These are phyloP conservation scores for Petaurus breviceps DNA, from an alignment of 2,113 vertebrate genomes.

Conservation along the genomic window DNA sequence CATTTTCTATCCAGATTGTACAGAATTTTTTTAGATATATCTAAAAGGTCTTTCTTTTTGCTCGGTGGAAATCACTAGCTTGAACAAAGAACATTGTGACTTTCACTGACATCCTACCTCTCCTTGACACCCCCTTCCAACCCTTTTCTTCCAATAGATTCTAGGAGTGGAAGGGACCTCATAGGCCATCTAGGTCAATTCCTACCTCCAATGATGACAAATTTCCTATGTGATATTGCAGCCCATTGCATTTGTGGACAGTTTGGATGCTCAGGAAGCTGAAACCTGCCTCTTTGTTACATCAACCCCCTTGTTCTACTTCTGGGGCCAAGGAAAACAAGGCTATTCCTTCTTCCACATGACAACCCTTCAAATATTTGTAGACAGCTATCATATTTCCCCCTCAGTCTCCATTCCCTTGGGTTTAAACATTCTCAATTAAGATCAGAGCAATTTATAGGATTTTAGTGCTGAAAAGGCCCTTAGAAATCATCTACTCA, in stretches of 20 bases:
- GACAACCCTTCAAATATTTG: not conserved
- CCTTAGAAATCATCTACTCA: not conserved
- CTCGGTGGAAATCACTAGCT: no score
- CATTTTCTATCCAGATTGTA: no score
- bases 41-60: no score
- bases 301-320: not conserved
- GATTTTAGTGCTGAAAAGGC: not conserved
- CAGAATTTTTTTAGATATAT: no score
- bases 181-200: not conserved
- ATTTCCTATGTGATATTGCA: not conserved
- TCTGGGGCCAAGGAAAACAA: not conserved
- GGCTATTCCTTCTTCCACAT: not conserved
- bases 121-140: no score
- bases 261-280: not conserved
- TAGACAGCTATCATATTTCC: not conserved
- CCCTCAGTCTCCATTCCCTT: not conserved
- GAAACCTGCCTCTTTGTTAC: not conserved
- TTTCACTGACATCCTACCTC: no score
- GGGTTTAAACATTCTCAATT: not conserved
- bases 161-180: not conserved
- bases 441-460: not conserved
- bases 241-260: not conserved
- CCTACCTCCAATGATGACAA: not conserved
- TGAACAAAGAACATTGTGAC: no score
- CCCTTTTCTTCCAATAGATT: no score